phyloP scores from a whole-genome alignment of 2,113 vertebrate species.

The Orycteropus afer region DNA sequence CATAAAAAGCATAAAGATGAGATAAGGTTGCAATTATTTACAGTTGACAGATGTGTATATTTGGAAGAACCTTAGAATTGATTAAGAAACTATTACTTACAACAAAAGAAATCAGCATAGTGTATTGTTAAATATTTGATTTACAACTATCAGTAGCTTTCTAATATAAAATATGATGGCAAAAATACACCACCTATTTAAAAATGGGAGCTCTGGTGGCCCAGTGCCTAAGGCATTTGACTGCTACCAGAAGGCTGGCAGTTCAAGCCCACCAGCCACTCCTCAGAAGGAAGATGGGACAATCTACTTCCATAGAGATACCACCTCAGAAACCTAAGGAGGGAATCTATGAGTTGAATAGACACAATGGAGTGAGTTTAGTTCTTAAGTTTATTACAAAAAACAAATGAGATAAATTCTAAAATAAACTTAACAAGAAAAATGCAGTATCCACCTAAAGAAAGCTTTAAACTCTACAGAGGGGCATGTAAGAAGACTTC shows the following conservation, averaged over 20 bases:
- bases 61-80: not conserved
- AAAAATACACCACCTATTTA: not conserved
- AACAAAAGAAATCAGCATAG: not conserved
- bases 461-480: not conserved
- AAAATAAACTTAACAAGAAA: not conserved
- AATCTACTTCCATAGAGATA: no score
- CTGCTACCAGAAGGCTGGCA: no score
- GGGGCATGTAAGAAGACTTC: not conserved
- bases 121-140: conserved; percentile 8
- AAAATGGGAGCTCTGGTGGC: no score
- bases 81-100: not conserved
- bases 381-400: no score
- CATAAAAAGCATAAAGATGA: not conserved
- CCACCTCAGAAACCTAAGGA: no score
- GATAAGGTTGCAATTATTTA: not conserved
- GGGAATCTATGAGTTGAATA: no score
- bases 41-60: not conserved
- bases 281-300: no score
- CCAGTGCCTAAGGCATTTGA: no score
- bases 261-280: no score
- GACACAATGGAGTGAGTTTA: no score
- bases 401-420: not conserved
- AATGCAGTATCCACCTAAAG: not conserved
- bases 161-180: not conserved
- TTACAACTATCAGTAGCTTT: not conserved